Conservation (phyloP, 2,797 vertebrate species). For the Chiroxiphia lanceolata region DNA sequence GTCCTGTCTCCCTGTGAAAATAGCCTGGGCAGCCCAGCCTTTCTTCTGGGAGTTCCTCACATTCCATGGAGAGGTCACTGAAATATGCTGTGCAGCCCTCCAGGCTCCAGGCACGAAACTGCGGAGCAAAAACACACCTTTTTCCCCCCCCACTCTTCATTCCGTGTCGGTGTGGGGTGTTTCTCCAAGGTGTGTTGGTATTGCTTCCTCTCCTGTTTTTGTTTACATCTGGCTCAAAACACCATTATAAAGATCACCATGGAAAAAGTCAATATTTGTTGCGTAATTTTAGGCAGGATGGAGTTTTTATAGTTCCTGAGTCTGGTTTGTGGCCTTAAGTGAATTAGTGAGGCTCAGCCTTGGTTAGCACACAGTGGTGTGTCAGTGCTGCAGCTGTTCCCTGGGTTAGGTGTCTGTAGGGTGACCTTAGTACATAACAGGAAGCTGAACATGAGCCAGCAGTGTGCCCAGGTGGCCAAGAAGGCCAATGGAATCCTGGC, state of each 20-base stretch:
- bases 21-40: background rate
- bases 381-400: background rate
- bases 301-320: background rate
- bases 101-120: background rate
- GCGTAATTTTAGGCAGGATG: background rate
- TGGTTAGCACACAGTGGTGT: background rate
- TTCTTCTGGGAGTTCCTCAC: background rate
- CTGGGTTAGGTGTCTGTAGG: background rate
- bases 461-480: too few species aligned
- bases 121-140: background rate
- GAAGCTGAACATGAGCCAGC: too few species aligned
- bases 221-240: background rate
- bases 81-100: background rate
- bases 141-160: background rate
- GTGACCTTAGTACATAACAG: background rate
- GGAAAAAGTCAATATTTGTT: background rate
- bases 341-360: background rate
- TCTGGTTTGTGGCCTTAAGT: background rate
- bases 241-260: background rate
- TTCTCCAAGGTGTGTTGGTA: background rate
- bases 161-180: rapidly evolving
- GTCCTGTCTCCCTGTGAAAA: background rate
- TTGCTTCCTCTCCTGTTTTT: background rate
- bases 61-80: background rate
- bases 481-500: too few species aligned